phyloP scores from a whole-genome alignment of 1,140 invertebrate genomes.

The Palaemon carinicauda region DNA sequence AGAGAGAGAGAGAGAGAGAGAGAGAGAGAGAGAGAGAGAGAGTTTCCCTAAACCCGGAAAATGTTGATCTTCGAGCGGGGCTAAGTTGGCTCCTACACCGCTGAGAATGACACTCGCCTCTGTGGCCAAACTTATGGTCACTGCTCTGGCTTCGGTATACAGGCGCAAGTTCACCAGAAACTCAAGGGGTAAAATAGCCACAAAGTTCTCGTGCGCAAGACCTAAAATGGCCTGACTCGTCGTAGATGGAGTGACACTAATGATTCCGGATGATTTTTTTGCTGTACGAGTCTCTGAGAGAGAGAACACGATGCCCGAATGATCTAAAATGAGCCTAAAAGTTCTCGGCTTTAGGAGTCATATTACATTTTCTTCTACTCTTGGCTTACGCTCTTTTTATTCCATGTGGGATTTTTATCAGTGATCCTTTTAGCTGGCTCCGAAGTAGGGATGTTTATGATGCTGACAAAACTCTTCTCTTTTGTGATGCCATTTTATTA shows the following conservation, averaged over 20 bases:
- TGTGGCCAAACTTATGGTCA: constrained; percentile 56
- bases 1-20: constrained; percentile 2
- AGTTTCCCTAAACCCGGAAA: constrained; percentile 44
- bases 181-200: neutral
- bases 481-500: constrained; percentile 43
- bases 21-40: constrained; percentile 22
- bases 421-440: constrained; percentile 53
- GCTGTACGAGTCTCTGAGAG: constrained; percentile 36
- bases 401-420: constrained; percentile 45
- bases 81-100: constrained; percentile 50
- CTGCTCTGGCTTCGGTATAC: constrained; percentile 13
- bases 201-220: neutral
- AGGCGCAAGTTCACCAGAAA: neutral
- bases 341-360: neutral
- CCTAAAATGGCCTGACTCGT: neutral
- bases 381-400: constrained; percentile 8
- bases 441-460: constrained; percentile 53
- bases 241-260: constrained; percentile 37
- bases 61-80: constrained; percentile 55
- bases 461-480: constrained; percentile 54
- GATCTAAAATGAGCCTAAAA: neutral
- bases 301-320: neutral
- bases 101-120: constrained; percentile 53
- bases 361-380: neutral
- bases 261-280: constrained; percentile 53